phyloP scores from a whole-genome alignment of 1,140 invertebrate species.

The Ctenoplectra terminalis region DNA sequence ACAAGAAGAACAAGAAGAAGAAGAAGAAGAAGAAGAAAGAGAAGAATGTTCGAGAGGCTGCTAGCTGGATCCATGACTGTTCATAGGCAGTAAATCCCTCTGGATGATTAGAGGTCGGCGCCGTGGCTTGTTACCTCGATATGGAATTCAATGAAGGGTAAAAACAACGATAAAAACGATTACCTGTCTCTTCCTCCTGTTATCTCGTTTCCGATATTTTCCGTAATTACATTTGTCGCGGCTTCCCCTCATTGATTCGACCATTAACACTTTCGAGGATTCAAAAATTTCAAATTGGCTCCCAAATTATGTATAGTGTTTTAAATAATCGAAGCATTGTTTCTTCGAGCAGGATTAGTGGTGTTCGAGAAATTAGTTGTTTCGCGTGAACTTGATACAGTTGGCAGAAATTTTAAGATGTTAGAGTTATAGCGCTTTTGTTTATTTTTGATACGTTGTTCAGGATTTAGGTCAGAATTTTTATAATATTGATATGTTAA shows the following conservation, averaged over 20 bases:
- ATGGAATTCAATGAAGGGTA: conserved; percentile 63
- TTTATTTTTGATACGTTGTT: no score
- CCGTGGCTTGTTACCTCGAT: conserved; percentile 61
- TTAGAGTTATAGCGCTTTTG: no score
- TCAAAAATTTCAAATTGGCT: not conserved
- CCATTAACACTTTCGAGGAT: conserved; percentile 21
- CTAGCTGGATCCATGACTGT: conserved; percentile 28
- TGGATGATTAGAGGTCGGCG: conserved; percentile 65
- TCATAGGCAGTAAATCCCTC: conserved; percentile 60
- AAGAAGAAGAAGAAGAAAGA: conserved; percentile 3
- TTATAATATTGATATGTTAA: no score
- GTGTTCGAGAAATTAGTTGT: not conserved
- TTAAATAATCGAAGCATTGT: not conserved
- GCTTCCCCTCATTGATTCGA: not conserved
- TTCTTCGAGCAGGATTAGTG: not conserved
- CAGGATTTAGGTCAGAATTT: no score
- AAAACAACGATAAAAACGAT: conserved; percentile 55
- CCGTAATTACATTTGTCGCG: conserved; percentile 3
- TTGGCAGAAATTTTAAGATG: not conserved
- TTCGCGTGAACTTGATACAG: not conserved
- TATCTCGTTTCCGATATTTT: conserved; percentile 16
- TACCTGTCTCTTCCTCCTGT: conserved; percentile 33
- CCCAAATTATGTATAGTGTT: not conserved
- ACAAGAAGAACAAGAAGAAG: not conserved
- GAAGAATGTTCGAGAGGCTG: conserved; percentile 31